A percentile compares a stretch with the other conserved stretches of the same genome.
Conservation (phyloP, 2,888 invertebrate genomes). For the Melanchra persicariae region DNA sequence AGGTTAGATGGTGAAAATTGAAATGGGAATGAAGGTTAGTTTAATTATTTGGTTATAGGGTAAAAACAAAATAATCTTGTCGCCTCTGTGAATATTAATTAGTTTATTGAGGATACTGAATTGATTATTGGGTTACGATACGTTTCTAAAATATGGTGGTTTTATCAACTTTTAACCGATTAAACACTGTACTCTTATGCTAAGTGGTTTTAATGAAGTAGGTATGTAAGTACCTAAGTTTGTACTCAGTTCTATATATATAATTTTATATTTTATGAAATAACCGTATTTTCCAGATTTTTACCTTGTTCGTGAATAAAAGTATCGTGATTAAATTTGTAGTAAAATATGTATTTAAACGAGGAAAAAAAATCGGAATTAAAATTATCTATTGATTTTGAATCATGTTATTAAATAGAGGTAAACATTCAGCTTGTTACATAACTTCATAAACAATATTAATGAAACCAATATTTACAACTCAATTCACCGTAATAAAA, state of each 20-base stretch:
- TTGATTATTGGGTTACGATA: not conserved
- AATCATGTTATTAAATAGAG: too few species aligned
- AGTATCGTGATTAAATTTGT: too few species aligned
- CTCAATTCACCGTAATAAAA: slow-evolving; percentile 1
- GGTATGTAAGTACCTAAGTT: not conserved
- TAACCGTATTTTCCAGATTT: not conserved
- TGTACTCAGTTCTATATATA: too few species aligned
- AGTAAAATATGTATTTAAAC: too few species aligned
- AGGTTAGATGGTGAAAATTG: slow-evolving; percentile 41
- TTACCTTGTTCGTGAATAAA: not conserved
- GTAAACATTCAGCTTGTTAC: not conserved
- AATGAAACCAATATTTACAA: slow-evolving; percentile 1
- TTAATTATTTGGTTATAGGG: not conserved
- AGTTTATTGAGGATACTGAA: not conserved
- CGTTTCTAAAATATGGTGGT: not conserved
- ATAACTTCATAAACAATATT: not conserved
- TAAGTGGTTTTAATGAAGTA: not conserved
- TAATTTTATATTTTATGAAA: not conserved
- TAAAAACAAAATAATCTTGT: not conserved
- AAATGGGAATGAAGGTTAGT: slow-evolving; percentile 12
- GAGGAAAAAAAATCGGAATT: too few species aligned
- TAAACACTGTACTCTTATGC: not conserved
- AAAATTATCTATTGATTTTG: too few species aligned
- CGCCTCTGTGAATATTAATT: not conserved
- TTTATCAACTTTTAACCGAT: slow-evolving; percentile 37